These are phyloP conservation scores for Cosmia pyralina DNA, from an alignment of 2,888 invertebrate genomes.

Conservation along the genomic window DNA sequence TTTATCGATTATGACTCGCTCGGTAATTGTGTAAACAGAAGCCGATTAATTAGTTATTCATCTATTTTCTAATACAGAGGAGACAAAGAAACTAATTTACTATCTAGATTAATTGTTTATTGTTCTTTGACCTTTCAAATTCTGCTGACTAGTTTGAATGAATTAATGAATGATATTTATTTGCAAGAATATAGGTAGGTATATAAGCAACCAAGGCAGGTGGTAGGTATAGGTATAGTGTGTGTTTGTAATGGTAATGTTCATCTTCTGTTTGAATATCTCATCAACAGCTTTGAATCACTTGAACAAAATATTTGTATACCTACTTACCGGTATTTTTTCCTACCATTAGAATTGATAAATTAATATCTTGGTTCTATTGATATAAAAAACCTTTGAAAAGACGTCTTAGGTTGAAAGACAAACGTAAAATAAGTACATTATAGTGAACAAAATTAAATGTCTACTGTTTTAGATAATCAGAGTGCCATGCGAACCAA, in stretches of 20 bases:
- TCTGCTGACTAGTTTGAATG: neutral
- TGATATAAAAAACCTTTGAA: no score
- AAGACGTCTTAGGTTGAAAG: neutral
- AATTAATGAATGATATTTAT: no score
- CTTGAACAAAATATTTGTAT: neutral
- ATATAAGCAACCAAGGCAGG: no score
- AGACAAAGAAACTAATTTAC: slow-evolving; percentile 6
- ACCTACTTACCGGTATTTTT: neutral
- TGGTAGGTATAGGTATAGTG: no score
- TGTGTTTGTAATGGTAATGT: neutral
- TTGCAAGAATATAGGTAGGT: no score
- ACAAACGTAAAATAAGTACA: neutral
- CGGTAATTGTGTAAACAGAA: neutral
- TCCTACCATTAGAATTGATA: neutral
- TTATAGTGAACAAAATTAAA: neutral
- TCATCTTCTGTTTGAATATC: neutral
- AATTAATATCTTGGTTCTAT: neutral
- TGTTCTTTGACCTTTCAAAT: slow-evolving; percentile 10
- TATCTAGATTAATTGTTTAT: slow-evolving; percentile 13
- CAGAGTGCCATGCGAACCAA: neutral
- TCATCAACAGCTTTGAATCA: neutral
- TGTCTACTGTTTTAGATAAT: neutral
- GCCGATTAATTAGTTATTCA: neutral
- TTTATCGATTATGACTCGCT: neutral
- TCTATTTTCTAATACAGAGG: neutral